Evolutionary conservation across 2,113 vertebrate genomes (phyloP).

Genomic region (Azemiops feae): DNA sequence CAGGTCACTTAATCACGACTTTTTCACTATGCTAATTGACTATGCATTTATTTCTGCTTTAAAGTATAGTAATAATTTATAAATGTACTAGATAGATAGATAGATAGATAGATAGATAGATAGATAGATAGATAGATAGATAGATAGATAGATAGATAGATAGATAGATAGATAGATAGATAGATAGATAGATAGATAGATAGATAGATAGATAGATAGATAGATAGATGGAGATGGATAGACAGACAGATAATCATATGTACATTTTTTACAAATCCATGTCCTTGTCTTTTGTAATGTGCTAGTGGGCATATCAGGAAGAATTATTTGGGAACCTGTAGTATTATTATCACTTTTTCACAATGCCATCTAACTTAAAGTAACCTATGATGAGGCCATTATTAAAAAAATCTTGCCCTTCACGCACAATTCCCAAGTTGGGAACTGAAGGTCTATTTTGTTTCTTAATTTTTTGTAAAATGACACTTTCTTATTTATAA

Average conservation of each 20-base stretch:
- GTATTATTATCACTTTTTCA: neutral
- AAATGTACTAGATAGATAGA: no score
- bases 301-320: neutral
- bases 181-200: no score
- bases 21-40: neutral
- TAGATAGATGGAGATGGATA: no score
- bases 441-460: neutral
- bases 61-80: no score
- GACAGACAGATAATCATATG: no score
- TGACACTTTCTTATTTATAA: neutral
- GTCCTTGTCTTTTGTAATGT: neutral
- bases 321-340: neutral
- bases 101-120: no score
- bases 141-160: no score
- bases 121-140: no score
- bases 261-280: neutral
- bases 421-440: neutral
- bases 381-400: neutral
- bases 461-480: neutral
- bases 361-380: neutral
- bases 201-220: no score
- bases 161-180: no score
- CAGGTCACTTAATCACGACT: neutral
- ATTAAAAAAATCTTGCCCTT: neutral
- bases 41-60: neutral